These are phyloP conservation scores for Phocides pigmalion DNA, from an alignment of 1,140 invertebrate genomes.

Conservation along the genomic window DNA sequence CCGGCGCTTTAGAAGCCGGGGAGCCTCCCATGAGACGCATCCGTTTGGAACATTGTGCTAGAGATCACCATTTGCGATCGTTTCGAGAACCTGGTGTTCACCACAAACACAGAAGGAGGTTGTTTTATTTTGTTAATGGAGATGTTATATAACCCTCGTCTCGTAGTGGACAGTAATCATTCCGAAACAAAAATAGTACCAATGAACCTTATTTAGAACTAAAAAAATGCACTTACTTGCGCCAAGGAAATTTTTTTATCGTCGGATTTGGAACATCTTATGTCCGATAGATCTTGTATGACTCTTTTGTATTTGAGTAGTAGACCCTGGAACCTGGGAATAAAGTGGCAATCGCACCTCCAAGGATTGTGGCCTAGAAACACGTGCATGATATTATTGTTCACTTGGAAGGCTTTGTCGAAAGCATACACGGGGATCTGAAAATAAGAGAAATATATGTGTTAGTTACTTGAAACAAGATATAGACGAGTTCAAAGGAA, in stretches of 20 bases:
- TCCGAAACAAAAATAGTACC: too few species aligned
- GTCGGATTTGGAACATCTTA: slow-evolving; percentile 85
- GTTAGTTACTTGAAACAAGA: too few species aligned
- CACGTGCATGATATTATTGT: slow-evolving; percentile 87
- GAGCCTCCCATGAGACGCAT: too few species aligned
- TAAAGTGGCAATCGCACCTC: slow-evolving; percentile 92
- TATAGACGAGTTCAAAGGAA: too few species aligned
- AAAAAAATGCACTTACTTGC: slow-evolving; percentile 76
- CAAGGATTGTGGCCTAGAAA: slow-evolving; percentile 91
- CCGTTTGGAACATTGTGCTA: too few species aligned
- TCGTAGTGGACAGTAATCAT: too few species aligned
- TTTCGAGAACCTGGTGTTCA: too few species aligned
- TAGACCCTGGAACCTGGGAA: slow-evolving; percentile 89
- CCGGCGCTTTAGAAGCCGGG: too few species aligned
- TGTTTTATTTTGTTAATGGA: too few species aligned
- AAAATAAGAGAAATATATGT: slow-evolving; percentile 13
- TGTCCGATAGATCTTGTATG: slow-evolving; percentile 87
- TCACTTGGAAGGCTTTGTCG: slow-evolving; percentile 90
- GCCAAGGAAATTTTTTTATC: slow-evolving; percentile 85
- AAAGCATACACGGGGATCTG: slow-evolving; percentile 91
- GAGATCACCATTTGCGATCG: too few species aligned
- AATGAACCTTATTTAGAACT: not conserved
- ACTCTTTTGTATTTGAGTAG: slow-evolving; percentile 88
- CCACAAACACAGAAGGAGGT: too few species aligned
- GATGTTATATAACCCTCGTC: too few species aligned